Conservation (phyloP, 2,888 invertebrate genomes). For the Epinotia bilunana region DNA sequence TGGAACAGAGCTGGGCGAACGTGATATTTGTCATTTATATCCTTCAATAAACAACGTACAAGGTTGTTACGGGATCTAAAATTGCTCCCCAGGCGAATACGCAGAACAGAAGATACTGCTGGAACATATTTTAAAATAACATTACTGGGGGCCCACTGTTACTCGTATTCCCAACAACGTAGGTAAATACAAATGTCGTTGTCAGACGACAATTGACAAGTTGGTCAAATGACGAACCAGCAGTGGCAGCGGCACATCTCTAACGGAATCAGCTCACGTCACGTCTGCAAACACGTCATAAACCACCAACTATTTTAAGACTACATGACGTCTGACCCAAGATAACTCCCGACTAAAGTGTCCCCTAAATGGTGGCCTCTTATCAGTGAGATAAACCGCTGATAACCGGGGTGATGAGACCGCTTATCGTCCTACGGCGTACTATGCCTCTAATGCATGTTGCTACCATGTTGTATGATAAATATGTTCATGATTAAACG, state of each 20-base stretch:
- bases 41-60: no score
- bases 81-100: no score
- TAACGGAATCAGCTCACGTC: conserved; percentile 30
- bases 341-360: conserved; percentile 67
- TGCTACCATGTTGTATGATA: conserved; percentile 37
- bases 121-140: not conserved
- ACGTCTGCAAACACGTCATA: conserved; percentile 35
- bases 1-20: no score
- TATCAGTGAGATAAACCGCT: conserved; percentile 66
- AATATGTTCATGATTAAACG: conserved; percentile 19
- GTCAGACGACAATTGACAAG: not conserved
- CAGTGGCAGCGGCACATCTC: conserved; percentile 22
- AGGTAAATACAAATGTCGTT: not conserved
- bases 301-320: conserved; percentile 46
- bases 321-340: conserved; percentile 58
- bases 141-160: not conserved
- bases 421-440: conserved; percentile 60
- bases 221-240: not conserved
- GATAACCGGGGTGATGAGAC: conserved; percentile 67
- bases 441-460: conserved; percentile 53
- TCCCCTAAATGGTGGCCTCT: conserved; percentile 58
- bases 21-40: no score
- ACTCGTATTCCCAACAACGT: not conserved
- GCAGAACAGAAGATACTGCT: no score
- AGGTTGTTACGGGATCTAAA: no score